Evolutionary conservation across 1,140 invertebrate genomes (phyloP), one percentile per base, ranked within the genome.

Genomic region (Dufourea novaeangliae): DNA sequence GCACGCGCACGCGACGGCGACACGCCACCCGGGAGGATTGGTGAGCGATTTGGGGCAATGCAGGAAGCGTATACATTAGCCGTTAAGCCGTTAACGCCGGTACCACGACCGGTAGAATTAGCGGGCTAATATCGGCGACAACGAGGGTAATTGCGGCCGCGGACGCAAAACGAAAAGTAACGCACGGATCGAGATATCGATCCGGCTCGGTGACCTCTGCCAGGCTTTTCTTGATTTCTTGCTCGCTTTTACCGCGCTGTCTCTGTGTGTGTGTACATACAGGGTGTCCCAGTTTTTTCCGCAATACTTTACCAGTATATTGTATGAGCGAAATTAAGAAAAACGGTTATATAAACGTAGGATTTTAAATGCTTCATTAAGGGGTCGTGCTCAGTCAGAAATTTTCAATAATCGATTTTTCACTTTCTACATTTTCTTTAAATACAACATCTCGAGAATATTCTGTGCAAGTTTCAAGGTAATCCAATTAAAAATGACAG

Each of bases 61-160:
- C 57, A 62, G 69, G 34, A 39, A 67, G 25, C 72, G 34, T 74
- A 67, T 56, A 74, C 29, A 56, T 67, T 67, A 67, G 62, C 72
- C 37, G 50, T 67, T 74, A 74, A 74, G 50, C 72, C 63, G 72
- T 41, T 56, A 56, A 67, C 50, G 29, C 72, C 44, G 52, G 25
- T n/a, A 27, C 37, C 14, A 67, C 20, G 63, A 6, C 61, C 20
- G n/a, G 20, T 27, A 44, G 37, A 67, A 74, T 74, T 74, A 67
- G 50, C 34, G 10, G 62, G 27, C 20, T 44, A 56, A 56, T 56
- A 56, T 67, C 50, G 32, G 25, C 25, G 62, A 41, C 52, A 56
- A 41, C 62, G 69, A 11, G 20, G 46, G 44, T 56, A 71, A 67
- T 74, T 57, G 37, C 25, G 34, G 11, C 1, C 62, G 62, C 22